phyloP scores from a whole-genome alignment of 2,797 vertebrate species.

The Mormyrus proboscirostris region DNA sequence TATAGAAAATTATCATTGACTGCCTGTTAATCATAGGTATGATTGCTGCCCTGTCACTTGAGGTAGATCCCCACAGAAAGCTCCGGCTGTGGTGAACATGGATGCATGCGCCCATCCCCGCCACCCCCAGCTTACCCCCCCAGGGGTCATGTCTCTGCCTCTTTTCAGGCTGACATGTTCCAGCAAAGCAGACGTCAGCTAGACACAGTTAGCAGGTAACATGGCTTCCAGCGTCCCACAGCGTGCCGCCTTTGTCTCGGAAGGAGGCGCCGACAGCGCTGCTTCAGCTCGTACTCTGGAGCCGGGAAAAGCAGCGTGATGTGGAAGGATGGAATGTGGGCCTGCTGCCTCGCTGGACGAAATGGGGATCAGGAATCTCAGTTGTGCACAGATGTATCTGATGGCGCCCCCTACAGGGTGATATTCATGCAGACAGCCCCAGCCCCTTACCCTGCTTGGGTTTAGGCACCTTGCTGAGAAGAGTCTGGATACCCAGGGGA shows the following conservation, averaged over 20 bases:
- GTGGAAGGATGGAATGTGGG: slow-evolving; percentile 17
- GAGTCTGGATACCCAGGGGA: background rate
- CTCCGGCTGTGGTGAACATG: background rate
- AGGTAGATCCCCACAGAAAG: background rate
- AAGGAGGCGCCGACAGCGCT: background rate
- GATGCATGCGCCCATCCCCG: background rate
- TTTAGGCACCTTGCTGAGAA: background rate
- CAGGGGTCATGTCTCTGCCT: background rate
- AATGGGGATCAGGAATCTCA: slow-evolving; percentile 15
- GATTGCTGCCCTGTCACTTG: background rate
- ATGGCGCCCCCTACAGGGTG: slow-evolving; percentile 9
- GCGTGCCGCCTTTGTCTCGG: background rate
- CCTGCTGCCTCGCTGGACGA: background rate
- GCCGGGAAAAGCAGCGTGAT: background rate
- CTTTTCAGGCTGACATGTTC: background rate
- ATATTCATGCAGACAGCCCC: slow-evolving; percentile 23
- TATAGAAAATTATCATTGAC: background rate
- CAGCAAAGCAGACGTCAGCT: background rate
- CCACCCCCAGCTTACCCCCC: background rate
- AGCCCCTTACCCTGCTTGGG: background rate
- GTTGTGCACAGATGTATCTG: slow-evolving; percentile 23
- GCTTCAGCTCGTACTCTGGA: background rate
- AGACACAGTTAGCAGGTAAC: background rate
- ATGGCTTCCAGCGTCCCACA: background rate
- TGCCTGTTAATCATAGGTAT: background rate